Evolutionary conservation across 2,797 vertebrate species (phyloP), one percentile per base, ranked within the genome.

Genomic region (Falco biarmicus): DNA sequence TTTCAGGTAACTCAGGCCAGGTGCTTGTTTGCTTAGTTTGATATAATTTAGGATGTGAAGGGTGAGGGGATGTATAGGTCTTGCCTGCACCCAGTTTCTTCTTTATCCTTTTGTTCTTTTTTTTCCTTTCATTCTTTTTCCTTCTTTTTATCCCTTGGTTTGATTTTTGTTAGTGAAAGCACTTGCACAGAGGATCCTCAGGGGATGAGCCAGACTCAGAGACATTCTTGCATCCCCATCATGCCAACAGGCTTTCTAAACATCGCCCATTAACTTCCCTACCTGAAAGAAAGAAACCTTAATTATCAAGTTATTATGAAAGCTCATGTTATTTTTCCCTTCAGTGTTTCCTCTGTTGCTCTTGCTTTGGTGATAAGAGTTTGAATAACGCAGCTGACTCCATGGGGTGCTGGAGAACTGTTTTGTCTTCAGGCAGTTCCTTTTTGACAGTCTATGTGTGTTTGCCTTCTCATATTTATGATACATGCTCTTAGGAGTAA

Each of bases 351-450:
- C 93, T 85, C 59, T 45, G 47, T 39, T 37, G 61, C 84, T 87
- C 61, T 64, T 57, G 89, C 87, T 89, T 86, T 96, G 85, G 63
- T 89, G 96, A 88, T 73, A 70, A 70, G 77, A 76, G 24, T 73
- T 81, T 65, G 61, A 91, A 93, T 96, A 93, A 91, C 68, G 70
- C 60, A 79, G 41, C 74, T 26, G 73, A 3, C 54, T 92, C 65
- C 34, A 1, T 32, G 74, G 60, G 66, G n/a, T 69, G 82, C 81
- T 56, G 87, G 37, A 69, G 84, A 94, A 41, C 39, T 68, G 53
- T 31, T 92, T 65, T 94, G 75, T 94, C 93, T 94, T 79, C 88
- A 84, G 80, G 77, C 93, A 43, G 83, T 91, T 96, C 93, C 91
- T 90, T 82, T 94, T n/a, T 69, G 77, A 60, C 53, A 60, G 41